These are phyloP conservation scores for Prunella fulvescens DNA, from an alignment of 2,113 vertebrate species.

Conservation along the genomic window DNA sequence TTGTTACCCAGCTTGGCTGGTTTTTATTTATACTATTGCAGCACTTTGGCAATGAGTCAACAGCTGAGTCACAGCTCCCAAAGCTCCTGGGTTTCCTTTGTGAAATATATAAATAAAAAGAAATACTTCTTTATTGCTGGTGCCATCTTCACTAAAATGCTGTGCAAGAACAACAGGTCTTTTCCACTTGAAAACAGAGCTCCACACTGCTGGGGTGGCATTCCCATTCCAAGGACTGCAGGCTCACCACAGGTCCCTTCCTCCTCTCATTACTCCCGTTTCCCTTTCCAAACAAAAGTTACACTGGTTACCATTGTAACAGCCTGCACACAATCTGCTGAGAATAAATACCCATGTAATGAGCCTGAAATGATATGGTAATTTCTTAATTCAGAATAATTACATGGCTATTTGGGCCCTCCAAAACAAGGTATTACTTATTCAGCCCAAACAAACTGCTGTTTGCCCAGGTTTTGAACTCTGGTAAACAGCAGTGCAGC, in stretches of 20 bases:
- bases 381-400: slow-evolving; percentile 68
- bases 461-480: slow-evolving; percentile 62
- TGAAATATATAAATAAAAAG: neutral
- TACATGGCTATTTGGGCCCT: slow-evolving; percentile 61
- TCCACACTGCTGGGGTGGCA: neutral
- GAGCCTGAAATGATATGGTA: slow-evolving; percentile 58
- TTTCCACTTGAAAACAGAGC: neutral
- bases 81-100: neutral
- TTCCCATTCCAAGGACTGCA: neutral
- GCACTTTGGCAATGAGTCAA: neutral
- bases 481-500: slow-evolving; percentile 25
- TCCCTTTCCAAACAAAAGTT: neutral
- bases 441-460: slow-evolving; percentile 60
- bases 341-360: slow-evolving; percentile 63
- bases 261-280: neutral
- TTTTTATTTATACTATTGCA: neutral
- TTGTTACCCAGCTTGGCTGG: neutral
- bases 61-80: neutral
- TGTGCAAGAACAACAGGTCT: neutral
- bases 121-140: neutral
- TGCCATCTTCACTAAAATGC: neutral
- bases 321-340: slow-evolving; percentile 4
- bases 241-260: neutral
- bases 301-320: neutral
- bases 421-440: slow-evolving; percentile 54